phyloP scores from a whole-genome alignment of 2,113 vertebrate species.

The Murina feae region DNA sequence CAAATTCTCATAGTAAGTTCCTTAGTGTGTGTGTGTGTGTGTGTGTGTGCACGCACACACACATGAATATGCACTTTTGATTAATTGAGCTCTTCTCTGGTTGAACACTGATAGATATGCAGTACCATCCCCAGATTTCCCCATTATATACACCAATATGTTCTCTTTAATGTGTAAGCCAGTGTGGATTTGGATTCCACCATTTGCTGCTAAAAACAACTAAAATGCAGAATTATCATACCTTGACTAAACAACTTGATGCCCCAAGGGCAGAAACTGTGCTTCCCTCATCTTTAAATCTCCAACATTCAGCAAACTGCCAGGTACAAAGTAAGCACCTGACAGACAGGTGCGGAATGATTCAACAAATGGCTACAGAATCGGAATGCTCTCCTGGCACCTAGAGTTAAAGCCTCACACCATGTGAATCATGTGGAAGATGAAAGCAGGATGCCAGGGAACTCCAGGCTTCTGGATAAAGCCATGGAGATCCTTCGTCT shows the following conservation, averaged over 20 bases:
- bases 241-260: neutral
- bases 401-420: conserved; percentile 28
- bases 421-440: conserved; percentile 26
- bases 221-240: neutral
- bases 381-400: neutral
- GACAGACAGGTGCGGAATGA: neutral
- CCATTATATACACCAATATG: neutral
- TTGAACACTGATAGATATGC: neutral
- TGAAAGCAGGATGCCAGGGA: conserved; percentile 16
- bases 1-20: neutral
- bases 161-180: neutral
- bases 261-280: neutral
- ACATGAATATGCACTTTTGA: neutral
- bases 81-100: neutral
- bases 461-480: conserved; percentile 1
- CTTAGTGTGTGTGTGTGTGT: neutral
- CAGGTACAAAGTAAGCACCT: neutral
- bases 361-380: neutral
- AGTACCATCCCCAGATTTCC: neutral
- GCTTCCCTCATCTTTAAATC: neutral
- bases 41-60: neutral
- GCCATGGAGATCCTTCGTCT: neutral
- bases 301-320: neutral
- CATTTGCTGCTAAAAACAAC: neutral
- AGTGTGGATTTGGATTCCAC: neutral